Base-by-base conservation (phyloP, 2,113 vertebrate species). In the Neodontobutis hainanensis region DNA sequence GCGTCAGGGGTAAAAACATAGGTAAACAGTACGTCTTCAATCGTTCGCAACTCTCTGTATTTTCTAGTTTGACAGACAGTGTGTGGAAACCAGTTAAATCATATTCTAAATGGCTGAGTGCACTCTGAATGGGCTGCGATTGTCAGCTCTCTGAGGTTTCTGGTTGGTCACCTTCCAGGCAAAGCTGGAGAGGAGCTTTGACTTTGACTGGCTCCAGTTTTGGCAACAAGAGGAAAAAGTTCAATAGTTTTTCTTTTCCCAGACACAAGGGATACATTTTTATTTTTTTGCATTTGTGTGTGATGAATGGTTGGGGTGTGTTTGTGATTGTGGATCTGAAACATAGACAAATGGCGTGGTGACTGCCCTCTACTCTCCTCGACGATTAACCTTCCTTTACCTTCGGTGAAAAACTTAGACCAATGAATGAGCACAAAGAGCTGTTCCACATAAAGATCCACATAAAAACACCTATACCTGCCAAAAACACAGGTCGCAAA, bases 281-380 rank as follows among this genome's bases (percentile, higher is more conserved):
- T n/a, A n/a, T n/a, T n/a, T 34, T 53, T 38, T 12, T 38, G 32
- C 7, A 4, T 1, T 3, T 6, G 11, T 61, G 57, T 40, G 4
- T 52, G 38, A 64, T 55, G 9, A 46, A 64, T 58, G 4, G 4
- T 15, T 44, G 27, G 53, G 27, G 63, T 53, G 60, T 73, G 0
- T 56, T 32, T 64, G 60, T 55, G 42, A 35, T 47, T 72, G 56
- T 47, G 52, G 65, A 19, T 62, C 11, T 66, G 50, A 40, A 68
- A 57, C 45, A 3, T 36, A 59, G 67, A 83, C 61, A 75, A 72
- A 82, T 68, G 50, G 48, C 45, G 32, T 36, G 40, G 60, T 40
- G 34, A 51, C 80, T 70, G 78, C 69, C 65, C 61, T 70, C 65
- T 68, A 61, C 49, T 32, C n/a, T 15, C 43, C 64, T 45, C 53